A percentile compares a stretch with the other conserved stretches of the same genome.
Evolutionary conservation across 1,140 invertebrate species (phyloP).

Genomic region (Steinernema khuongi): DNA sequence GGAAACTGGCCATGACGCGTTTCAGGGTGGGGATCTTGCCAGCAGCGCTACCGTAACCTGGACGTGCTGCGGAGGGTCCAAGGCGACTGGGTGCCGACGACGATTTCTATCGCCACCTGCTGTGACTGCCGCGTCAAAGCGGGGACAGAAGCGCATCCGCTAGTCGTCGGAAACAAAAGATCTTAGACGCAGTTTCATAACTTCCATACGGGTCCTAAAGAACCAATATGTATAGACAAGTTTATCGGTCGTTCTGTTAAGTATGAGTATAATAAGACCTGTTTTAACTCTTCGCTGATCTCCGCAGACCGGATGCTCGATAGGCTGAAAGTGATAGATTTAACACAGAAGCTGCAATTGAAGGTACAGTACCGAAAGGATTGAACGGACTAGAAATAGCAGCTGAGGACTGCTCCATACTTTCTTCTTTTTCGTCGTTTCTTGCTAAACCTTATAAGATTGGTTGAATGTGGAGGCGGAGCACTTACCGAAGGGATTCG

Average conservation of each 20-base stretch:
- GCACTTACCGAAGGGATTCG: background rate
- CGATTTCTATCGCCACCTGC: constrained; percentile 30
- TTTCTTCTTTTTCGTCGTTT: background rate
- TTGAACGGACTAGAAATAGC: background rate
- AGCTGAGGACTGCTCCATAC: background rate
- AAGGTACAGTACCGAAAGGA: constrained; percentile 2
- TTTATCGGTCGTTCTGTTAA: too few species aligned
- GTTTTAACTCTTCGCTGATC: background rate
- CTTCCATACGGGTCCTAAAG: background rate
- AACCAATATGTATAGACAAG: too few species aligned
- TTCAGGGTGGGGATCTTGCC: constrained; percentile 34
- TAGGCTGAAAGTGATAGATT: background rate
- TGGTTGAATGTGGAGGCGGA: background rate
- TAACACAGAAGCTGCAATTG: background rate
- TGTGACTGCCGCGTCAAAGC: constrained; percentile 34
- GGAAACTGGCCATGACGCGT: background rate
- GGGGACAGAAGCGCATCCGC: constrained; percentile 31
- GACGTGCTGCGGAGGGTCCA: constrained; percentile 29
- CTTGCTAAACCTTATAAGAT: background rate
- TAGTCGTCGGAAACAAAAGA: constrained; percentile 25
- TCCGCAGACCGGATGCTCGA: background rate
- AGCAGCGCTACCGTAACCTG: constrained; percentile 32
- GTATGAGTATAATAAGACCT: too few species aligned
- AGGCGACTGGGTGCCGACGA: constrained; percentile 30
- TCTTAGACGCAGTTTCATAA: background rate